Conservation (phyloP, 2,797 vertebrate genomes). For the Sylvia borin region DNA sequence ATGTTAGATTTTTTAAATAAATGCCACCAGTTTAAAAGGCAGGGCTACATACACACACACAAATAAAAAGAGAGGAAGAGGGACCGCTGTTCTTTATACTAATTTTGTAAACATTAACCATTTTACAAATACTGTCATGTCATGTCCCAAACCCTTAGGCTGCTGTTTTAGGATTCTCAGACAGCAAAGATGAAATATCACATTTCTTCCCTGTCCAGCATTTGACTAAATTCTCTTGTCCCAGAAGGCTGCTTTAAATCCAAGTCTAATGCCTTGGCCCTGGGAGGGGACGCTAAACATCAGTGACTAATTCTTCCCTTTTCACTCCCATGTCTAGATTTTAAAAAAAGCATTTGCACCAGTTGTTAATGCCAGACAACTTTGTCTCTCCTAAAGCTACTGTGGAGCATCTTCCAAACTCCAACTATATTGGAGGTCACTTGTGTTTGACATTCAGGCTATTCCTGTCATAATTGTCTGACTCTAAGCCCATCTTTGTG, state of each 20-base stretch:
- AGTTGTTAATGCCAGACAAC: not conserved
- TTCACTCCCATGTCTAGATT: not conserved
- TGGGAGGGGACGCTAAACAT: not conserved
- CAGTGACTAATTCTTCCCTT: not conserved
- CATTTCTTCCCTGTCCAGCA: not conserved
- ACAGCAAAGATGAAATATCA: not conserved
- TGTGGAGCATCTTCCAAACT: not conserved
- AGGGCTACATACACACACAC: not conserved
- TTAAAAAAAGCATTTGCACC: not conserved
- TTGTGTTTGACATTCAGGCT: not conserved
- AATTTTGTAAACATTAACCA: not conserved
- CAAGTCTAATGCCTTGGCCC: not conserved
- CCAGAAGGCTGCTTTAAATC: not conserved
- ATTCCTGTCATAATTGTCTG: not conserved
- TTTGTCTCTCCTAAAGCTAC: not conserved
- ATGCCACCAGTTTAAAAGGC: not conserved
- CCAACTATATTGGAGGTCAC: fast-evolving
- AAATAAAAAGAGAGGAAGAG: not conserved
- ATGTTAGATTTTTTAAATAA: not conserved
- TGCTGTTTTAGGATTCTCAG: not conserved
- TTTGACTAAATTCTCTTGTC: not conserved
- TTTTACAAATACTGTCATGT: not conserved
- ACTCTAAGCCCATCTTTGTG: fast-evolving
- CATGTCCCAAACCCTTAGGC: not conserved
- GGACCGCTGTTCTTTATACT: not conserved